These are phyloP conservation scores for Brevipalpus yothersi DNA, from an alignment of 1,140 invertebrate genomes.

Conservation along the genomic window DNA sequence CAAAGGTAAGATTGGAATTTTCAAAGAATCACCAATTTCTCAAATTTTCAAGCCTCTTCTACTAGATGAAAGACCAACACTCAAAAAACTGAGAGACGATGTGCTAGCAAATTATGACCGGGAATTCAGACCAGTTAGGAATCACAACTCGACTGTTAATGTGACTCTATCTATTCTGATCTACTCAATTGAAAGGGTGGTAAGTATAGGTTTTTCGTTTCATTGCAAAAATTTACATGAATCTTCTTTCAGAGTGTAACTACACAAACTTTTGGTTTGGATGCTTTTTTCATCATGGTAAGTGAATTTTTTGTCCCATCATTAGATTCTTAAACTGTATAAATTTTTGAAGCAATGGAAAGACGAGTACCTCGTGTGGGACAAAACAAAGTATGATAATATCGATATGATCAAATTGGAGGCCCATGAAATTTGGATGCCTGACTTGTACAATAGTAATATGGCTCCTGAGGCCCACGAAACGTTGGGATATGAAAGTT, in stretches of 20 bases:
- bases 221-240: neutral
- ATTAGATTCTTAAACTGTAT: neutral
- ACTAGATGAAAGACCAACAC: neutral
- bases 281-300: neutral
- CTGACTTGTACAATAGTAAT: neutral
- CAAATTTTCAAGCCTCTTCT: neutral
- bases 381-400: neutral
- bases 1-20: neutral
- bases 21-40: no score
- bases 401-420: neutral
- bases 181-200: neutral
- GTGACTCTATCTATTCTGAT: neutral
- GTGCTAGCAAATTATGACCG: neutral
- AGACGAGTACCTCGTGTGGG: neutral
- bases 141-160: neutral
- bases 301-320: neutral
- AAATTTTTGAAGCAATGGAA: neutral
- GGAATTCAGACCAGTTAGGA: neutral
- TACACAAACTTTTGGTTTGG: neutral
- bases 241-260: neutral
- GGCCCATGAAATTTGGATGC: neutral
- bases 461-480: neutral
- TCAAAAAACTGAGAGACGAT: neutral
- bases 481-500: neutral
- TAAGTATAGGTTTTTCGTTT: neutral